A percentile compares a stretch with the other conserved stretches of the same genome.
These are phyloP conservation scores for Aethina tumida DNA, from an alignment of 1,140 invertebrate genomes.

Conservation along the genomic window DNA sequence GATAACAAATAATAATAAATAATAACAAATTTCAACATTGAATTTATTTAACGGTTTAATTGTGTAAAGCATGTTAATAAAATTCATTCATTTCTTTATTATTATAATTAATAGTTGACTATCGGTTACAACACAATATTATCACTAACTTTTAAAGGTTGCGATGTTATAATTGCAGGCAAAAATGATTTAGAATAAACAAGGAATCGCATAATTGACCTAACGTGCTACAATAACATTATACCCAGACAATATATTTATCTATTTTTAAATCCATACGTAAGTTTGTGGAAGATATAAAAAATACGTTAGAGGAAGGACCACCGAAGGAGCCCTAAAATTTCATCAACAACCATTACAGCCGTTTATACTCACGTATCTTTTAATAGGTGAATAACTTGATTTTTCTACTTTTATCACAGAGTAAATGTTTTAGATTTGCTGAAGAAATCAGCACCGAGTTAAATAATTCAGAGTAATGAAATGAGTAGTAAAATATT, in stretches of 20 bases:
- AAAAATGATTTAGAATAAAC: conserved; percentile 53
- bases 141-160: conserved; percentile 65
- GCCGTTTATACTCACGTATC: conserved; percentile 51
- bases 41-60: too few species aligned
- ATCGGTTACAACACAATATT: conserved; percentile 82
- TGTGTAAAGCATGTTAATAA: too few species aligned
- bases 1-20: too few species aligned
- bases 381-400: conserved; percentile 41
- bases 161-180: conserved; percentile 79
- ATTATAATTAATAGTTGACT: conserved; percentile 32
- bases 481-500: too few species aligned
- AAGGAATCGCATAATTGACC: conserved; percentile 35
- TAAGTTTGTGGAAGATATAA: conserved; percentile 39
- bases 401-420: too few species aligned
- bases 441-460: too few species aligned
- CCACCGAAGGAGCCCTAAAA: conserved; percentile 48
- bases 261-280: conserved; percentile 39
- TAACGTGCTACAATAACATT: conserved; percentile 30
- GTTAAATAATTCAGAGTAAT: too few species aligned
- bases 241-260: conserved; percentile 36
- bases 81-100: too few species aligned
- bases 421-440: too few species aligned
- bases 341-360: conserved; percentile 53
- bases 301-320: conserved; percentile 36
- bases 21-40: too few species aligned